These are phyloP conservation scores for Catocala fraxini DNA, from an alignment of 2,888 invertebrate species.

Conservation along the genomic window DNA sequence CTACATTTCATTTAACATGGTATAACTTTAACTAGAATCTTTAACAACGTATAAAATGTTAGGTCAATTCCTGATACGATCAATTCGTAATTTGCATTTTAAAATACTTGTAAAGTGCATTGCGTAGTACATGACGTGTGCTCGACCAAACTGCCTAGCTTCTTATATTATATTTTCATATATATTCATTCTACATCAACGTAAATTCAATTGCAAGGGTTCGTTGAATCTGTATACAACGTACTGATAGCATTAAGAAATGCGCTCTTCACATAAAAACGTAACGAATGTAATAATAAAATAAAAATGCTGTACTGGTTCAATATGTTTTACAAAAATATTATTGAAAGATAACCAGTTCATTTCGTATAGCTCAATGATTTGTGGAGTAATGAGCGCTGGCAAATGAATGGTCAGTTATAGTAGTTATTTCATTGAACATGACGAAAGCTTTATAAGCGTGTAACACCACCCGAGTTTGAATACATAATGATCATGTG, in stretches of 20 bases:
- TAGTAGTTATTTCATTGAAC: constrained; percentile 24
- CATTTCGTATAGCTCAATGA: constrained; percentile 24
- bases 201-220: constrained; percentile 18
- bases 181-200: constrained; percentile 18
- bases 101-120: constrained; percentile 39
- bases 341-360: constrained; percentile 49
- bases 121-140: constrained; percentile 12
- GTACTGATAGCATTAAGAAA: constrained; percentile 40
- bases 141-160: constrained; percentile 27
- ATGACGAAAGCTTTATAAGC: constrained; percentile 33
- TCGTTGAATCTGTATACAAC: constrained; percentile 29
- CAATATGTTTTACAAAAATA: constrained; percentile 55
- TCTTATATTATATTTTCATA: constrained; percentile 13
- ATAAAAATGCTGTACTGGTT: constrained; percentile 56
- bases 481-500: constrained; percentile 11
- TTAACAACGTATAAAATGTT: constrained; percentile 47
- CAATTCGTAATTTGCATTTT: constrained; percentile 43
- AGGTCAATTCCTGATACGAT: constrained; percentile 50
- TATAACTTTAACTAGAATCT: constrained; percentile 46
- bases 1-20: constrained; percentile 49
- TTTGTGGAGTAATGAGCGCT: constrained; percentile 28
- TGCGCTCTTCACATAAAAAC: constrained; percentile 50
- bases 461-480: constrained; percentile 18
- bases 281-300: constrained; percentile 49
- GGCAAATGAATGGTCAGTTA: constrained; percentile 29